phyloP scores from a whole-genome alignment of 2,888 invertebrate species.

The Vanessa cardui region DNA sequence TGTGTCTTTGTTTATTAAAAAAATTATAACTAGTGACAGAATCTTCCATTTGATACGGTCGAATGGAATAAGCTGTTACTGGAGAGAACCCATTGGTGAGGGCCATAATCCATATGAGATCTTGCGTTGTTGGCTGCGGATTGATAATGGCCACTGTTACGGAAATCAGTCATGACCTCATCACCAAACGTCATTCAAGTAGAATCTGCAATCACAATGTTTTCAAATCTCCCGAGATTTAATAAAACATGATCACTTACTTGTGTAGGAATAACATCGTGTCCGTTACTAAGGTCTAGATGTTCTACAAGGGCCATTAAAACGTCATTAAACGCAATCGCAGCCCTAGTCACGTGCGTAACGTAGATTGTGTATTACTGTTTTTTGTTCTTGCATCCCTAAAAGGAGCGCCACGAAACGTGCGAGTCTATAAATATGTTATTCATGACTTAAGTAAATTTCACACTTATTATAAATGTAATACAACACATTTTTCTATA shows the following conservation, averaged over 20 bases:
- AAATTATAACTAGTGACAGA: too few species aligned
- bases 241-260: background rate
- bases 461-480: background rate
- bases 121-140: too few species aligned
- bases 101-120: too few species aligned
- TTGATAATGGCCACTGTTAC: too few species aligned
- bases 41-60: too few species aligned
- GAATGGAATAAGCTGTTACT: too few species aligned
- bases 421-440: slow-evolving; percentile 25
- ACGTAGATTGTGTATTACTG: slow-evolving; percentile 60
- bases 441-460: background rate
- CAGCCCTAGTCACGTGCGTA: slow-evolving; percentile 41
- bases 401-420: slow-evolving; percentile 47
- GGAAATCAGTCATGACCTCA: too few species aligned
- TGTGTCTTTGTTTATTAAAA: too few species aligned
- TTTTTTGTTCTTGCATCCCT: slow-evolving; percentile 59
- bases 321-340: slow-evolving; percentile 52
- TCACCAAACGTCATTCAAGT: too few species aligned
- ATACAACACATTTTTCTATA: too few species aligned
- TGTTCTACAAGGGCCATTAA: slow-evolving; percentile 53
- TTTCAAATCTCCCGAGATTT: background rate
- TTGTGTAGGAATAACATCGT: background rate
- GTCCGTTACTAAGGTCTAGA: slow-evolving; percentile 18
- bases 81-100: too few species aligned
- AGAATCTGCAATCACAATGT: too few species aligned